Conservation (phyloP, 2,797 vertebrate genomes). For the Anguilla marmorata region DNA sequence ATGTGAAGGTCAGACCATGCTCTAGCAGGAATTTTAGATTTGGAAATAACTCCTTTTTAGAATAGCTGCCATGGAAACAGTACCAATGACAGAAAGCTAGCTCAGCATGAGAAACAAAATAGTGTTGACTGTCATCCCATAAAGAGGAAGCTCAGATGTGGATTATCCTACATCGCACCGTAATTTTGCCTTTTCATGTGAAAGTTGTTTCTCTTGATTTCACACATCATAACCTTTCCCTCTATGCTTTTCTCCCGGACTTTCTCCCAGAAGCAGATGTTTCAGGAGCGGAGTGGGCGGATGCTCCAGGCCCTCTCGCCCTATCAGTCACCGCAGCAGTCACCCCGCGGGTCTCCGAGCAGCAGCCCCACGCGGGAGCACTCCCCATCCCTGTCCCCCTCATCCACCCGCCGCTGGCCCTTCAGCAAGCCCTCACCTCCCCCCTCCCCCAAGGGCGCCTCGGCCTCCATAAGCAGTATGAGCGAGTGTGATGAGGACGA, state of each 20-base stretch:
- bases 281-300: conserved; percentile 91
- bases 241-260: background rate
- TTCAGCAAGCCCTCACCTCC: conserved; percentile 73
- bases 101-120: background rate
- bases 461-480: conserved; percentile 62
- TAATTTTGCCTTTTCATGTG: background rate
- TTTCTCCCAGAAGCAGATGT: conserved; percentile 76
- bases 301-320: conserved; percentile 96
- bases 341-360: conserved; percentile 77
- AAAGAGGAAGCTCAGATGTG: background rate
- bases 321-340: conserved; percentile 81
- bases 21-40: background rate
- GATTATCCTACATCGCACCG: background rate
- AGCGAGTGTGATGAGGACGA: conserved; percentile 33
- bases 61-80: background rate
- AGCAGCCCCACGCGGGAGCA: conserved; percentile 57
- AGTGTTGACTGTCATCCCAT: background rate
- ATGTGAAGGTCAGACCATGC: too few species aligned
- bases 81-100: background rate
- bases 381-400: conserved; percentile 62
- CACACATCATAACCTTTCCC: background rate
- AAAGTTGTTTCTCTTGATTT: background rate
- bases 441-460: conserved; percentile 71
- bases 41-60: background rate
- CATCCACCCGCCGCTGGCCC: conserved; percentile 70